Percentiles rank a stretch among this genome's conserved stretches.
Conservation (phyloP, 2,888 invertebrate species). For the Lapara coniferarum region DNA sequence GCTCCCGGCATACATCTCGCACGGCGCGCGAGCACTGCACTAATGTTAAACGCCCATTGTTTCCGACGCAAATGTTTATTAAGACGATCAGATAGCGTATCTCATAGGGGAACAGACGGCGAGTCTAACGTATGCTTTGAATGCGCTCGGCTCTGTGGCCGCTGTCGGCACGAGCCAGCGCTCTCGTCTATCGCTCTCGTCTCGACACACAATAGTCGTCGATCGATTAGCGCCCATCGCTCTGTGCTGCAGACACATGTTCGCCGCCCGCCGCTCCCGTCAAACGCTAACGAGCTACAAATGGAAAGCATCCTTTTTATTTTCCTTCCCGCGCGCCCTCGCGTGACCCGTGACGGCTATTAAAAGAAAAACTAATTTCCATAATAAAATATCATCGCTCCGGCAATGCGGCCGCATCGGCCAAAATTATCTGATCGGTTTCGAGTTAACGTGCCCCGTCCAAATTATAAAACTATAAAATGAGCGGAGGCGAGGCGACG, state of each 20-base stretch:
- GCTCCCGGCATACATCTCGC: slow-evolving; percentile 51
- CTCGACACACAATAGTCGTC: slow-evolving; percentile 63
- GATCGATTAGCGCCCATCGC: slow-evolving; percentile 72
- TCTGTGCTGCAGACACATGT: slow-evolving; percentile 44
- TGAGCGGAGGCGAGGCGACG: slow-evolving; percentile 66
- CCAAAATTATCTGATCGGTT: slow-evolving; percentile 74
- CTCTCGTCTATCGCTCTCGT: slow-evolving; percentile 38
- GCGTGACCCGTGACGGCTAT: slow-evolving; percentile 73
- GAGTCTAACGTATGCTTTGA: slow-evolving; percentile 74
- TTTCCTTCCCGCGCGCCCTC: slow-evolving; percentile 46
- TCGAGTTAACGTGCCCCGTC: slow-evolving; percentile 76
- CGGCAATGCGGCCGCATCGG: not conserved
- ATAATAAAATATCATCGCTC: slow-evolving; percentile 71
- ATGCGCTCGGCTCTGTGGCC: slow-evolving; percentile 51
- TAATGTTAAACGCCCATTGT: slow-evolving; percentile 76
- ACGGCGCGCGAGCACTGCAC: slow-evolving; percentile 56
- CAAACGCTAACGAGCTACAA: slow-evolving; percentile 66
- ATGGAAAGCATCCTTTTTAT: slow-evolving; percentile 69
- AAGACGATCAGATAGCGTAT: slow-evolving; percentile 81
- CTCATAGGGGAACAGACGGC: slow-evolving; percentile 69
- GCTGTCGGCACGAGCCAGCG: slow-evolving; percentile 37
- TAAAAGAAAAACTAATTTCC: slow-evolving; percentile 81
- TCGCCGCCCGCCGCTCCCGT: slow-evolving; percentile 35
- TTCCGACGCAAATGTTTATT: slow-evolving; percentile 77
- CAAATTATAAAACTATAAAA: slow-evolving; percentile 80